These are phyloP conservation scores for Pedetes capensis DNA, from an alignment of 2,113 vertebrate species.

Conservation along the genomic window DNA sequence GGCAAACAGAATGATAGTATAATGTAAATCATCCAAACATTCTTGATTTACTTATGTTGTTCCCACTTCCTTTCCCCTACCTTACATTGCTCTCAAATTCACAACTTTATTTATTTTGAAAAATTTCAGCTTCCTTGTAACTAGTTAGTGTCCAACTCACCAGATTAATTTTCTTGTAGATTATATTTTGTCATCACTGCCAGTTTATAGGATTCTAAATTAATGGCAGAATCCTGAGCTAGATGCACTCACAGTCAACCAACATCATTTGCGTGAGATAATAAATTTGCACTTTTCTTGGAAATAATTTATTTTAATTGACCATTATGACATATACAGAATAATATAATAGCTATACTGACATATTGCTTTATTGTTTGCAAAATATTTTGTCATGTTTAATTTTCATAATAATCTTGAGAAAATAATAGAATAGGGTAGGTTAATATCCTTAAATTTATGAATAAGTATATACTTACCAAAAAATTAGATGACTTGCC, in stretches of 20 bases:
- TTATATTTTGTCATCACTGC: conserved; percentile 13
- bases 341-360: conserved; percentile 13
- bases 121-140: conserved; percentile 23
- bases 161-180: conserved; percentile 38
- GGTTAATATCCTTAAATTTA: conserved; percentile 5
- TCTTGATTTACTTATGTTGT: conserved; percentile 30
- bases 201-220: conserved; percentile 41
- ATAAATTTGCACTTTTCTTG: neutral
- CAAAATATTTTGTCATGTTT: conserved; percentile 55
- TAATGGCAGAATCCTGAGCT: neutral
- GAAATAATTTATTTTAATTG: conserved; percentile 52
- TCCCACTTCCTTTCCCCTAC: conserved; percentile 25
- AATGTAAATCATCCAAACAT: conserved; percentile 74
- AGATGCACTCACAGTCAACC: neutral
- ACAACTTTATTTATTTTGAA: conserved; percentile 11
- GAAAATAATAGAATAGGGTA: neutral
- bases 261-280: conserved; percentile 36
- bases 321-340: neutral
- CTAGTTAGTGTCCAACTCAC: neutral
- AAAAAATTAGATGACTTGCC: conserved; percentile 1
- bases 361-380: conserved; percentile 16
- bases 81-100: conserved; percentile 19
- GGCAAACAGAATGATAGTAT: conserved; percentile 68
- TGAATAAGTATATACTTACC: neutral
- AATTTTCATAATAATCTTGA: conserved; percentile 43